These are phyloP conservation scores for Dinomys branickii DNA, from an alignment of 2,113 vertebrate genomes.

Conservation along the genomic window DNA sequence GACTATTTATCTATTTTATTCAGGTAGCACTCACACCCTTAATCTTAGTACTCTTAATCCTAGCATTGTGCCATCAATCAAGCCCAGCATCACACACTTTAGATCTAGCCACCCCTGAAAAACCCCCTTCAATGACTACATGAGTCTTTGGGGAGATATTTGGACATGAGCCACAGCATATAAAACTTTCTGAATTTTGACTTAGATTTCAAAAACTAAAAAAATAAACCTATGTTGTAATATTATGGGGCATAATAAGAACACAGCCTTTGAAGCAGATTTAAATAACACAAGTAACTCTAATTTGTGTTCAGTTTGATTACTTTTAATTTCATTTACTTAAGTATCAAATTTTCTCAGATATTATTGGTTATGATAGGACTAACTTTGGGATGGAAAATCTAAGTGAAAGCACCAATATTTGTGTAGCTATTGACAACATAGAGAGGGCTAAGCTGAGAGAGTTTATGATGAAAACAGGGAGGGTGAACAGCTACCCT, in stretches of 20 bases:
- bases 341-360: background rate
- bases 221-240: background rate
- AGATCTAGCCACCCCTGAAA: background rate
- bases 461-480: background rate
- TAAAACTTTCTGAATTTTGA: background rate
- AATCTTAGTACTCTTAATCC: background rate
- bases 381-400: background rate
- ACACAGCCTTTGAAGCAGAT: background rate
- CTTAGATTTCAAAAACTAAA: background rate
- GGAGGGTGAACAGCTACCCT: background rate
- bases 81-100: background rate
- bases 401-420: background rate
- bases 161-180: too few relatives aligned
- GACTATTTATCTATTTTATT: background rate
- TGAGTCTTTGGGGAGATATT: background rate
- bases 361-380: background rate
- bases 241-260: background rate
- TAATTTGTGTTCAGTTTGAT: background rate
- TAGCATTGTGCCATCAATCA: background rate
- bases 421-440: background rate
- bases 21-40: background rate
- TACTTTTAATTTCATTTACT: background rate
- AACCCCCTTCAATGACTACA: background rate
- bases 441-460: background rate
- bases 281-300: background rate